A percentile compares a stretch with the other conserved stretches of the same genome.
phyloP scores from a whole-genome alignment of 2,888 invertebrate species.

The Melolontha melolontha region DNA sequence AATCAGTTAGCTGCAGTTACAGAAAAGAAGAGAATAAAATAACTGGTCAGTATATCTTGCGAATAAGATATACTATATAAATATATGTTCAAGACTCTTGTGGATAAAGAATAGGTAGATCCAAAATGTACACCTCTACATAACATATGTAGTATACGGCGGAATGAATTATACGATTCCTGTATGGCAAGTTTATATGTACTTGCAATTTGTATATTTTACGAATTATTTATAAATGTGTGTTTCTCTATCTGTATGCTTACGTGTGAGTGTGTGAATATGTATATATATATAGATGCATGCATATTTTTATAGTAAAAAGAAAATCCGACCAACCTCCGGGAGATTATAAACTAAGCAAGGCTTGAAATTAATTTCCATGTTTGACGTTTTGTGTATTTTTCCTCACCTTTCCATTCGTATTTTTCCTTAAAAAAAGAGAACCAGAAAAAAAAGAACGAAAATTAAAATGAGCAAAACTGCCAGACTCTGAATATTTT shows the following conservation, averaged over 20 bases:
- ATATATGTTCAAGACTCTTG: conserved; percentile 17
- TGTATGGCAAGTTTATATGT: conserved; percentile 29
- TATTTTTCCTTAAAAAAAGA: conserved; percentile 17
- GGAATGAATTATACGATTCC: conserved; percentile 30
- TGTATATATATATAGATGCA: not conserved
- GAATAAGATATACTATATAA: conserved; percentile 3
- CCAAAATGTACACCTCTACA: conserved; percentile 25
- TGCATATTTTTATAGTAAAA: conserved; percentile 21
- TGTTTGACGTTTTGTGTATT: conserved; percentile 35
- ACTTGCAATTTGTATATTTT: conserved; percentile 33
- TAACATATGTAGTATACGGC: not conserved
- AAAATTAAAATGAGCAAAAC: conserved; percentile 14
- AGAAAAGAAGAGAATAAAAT: conserved; percentile 11
- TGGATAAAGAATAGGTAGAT: conserved; percentile 27
- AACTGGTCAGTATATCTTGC: conserved; percentile 6
- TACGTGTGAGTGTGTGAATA: not conserved
- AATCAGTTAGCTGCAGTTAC: conserved; percentile 20
- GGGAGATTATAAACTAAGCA: conserved; percentile 41
- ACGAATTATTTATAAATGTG: conserved; percentile 30
- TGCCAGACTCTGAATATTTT: conserved; percentile 39
- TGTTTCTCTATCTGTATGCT: not conserved
- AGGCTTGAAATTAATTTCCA: conserved; percentile 39
- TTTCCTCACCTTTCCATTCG: conserved; percentile 16
- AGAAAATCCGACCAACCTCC: conserved; percentile 10
- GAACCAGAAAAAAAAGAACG: not conserved